Percentiles rank a stretch among this genome's conserved stretches.
Evolutionary conservation across 2,797 vertebrate species (phyloP).

Genomic region (Pangasius sanitwongsei): DNA sequence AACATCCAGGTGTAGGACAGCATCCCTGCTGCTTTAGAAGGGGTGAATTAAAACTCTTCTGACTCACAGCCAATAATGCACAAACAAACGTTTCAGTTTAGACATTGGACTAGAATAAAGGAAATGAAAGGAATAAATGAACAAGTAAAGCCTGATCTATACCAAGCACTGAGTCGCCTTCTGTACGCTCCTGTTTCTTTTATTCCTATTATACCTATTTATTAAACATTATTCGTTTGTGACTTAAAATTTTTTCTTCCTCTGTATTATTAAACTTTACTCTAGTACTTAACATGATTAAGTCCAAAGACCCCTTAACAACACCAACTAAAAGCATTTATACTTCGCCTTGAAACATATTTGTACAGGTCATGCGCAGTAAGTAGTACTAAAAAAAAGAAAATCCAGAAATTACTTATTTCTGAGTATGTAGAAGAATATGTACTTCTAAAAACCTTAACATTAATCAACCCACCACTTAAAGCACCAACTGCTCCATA

Average conservation of each 20-base stretch:
- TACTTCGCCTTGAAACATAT: neutral
- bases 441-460: neutral
- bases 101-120: neutral
- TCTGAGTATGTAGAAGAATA: neutral
- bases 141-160: neutral
- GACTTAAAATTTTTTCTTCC: neutral
- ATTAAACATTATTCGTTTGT: neutral
- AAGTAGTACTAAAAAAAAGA: neutral
- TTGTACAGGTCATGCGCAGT: neutral
- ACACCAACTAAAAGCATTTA: neutral
- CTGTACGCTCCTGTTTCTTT: neutral
- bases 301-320: neutral
- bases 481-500: conserved; percentile 96
- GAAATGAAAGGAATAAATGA: neutral
- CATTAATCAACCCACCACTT: conserved; percentile 83
- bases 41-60: neutral
- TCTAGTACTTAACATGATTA: neutral
- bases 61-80: neutral
- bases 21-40: neutral
- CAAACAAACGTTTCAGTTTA: neutral
- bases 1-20: neutral
- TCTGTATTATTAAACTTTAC: neutral
- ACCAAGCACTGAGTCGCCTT: neutral
- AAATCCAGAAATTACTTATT: neutral
- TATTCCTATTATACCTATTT: neutral